Base-by-base conservation (phyloP, 2,113 vertebrate species). In the Acanthochromis polyacanthus region DNA sequence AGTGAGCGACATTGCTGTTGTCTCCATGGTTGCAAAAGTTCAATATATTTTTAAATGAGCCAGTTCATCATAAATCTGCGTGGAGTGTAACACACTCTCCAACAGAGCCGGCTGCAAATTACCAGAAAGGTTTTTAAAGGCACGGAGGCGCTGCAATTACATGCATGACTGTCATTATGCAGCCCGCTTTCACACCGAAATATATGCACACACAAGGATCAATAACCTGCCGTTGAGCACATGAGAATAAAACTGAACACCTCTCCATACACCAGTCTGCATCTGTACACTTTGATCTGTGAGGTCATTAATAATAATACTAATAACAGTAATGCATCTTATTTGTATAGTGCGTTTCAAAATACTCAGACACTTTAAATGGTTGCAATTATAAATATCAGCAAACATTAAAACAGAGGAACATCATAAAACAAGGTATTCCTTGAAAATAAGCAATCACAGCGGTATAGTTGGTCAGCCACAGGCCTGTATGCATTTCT, bases 11-110 rank as follows among this genome's bases (percentile, higher is more conserved):
- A 82, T 72, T 20, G 67, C 51, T 20, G 14, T 60, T 55, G 78
- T 92, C 87, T 73, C 88, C 82, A 82, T 86, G 85, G 89, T 80
- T 84, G 82, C 89, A 40, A 30, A 56, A 78, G 76, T 82, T 68
- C 48, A 64, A 78, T 75, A 75, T 75, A 78, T 84, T 80, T 88
- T 84, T 56, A 80, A 85, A 73, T 22, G 1, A 81, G 86, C 60
- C 16, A 71, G 75, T 84, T 86, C 73, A 85, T 78, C 56, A 65
- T 10, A 19, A 74, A 69, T 51, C 28, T 76, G 67, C 11, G 46
- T 19, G 53, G 50, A 45, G 63, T 73, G 70, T 59, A 51, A 65
- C 76, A 48, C 45, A 50, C 64, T 58, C 75, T 32, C 32, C n/a
- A 52, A 67, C 60, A 51, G 66, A 69, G 79, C 61, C 25, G 2